These are phyloP conservation scores for Brachirus orientalis DNA, from an alignment of 2,113 vertebrate species.

Conservation along the genomic window DNA sequence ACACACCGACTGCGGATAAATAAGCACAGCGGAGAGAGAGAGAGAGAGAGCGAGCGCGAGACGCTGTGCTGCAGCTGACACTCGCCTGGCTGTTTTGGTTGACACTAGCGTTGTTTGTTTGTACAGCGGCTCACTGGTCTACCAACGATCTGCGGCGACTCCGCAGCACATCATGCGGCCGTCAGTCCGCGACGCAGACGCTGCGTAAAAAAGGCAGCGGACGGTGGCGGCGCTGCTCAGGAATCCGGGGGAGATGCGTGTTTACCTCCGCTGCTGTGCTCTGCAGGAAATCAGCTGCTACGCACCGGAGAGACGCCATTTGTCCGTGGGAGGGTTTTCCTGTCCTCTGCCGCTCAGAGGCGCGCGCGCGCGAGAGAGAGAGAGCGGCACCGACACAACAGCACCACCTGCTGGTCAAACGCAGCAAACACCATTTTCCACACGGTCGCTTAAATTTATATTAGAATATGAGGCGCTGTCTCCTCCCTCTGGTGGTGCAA, in stretches of 20 bases:
- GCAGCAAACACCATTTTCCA: not conserved
- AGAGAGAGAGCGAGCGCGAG: too few species aligned
- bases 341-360: conserved; percentile 39
- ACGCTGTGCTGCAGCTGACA: conserved; percentile 36
- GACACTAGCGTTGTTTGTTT: conserved; percentile 33
- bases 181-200: conserved; percentile 7
- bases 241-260: conserved; percentile 36
- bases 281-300: conserved; percentile 74
- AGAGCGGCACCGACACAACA: conserved; percentile 2
- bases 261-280: conserved; percentile 70
- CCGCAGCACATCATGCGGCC: conserved; percentile 42
- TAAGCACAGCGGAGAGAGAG: not conserved
- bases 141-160: conserved; percentile 1
- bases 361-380: too few species aligned
- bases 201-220: not conserved
- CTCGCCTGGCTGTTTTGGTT: conserved; percentile 20
- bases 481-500: conserved; percentile 5
- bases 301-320: conserved; percentile 81
- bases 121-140: conserved; percentile 23
- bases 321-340: conserved; percentile 56
- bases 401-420: conserved; percentile 44
- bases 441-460: not conserved
- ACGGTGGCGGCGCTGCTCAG: conserved; percentile 1
- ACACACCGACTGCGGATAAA: not conserved
- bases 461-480: not conserved